phyloP scores from a whole-genome alignment of 2,797 vertebrate genomes.

The Pseudochirops cupreus region DNA sequence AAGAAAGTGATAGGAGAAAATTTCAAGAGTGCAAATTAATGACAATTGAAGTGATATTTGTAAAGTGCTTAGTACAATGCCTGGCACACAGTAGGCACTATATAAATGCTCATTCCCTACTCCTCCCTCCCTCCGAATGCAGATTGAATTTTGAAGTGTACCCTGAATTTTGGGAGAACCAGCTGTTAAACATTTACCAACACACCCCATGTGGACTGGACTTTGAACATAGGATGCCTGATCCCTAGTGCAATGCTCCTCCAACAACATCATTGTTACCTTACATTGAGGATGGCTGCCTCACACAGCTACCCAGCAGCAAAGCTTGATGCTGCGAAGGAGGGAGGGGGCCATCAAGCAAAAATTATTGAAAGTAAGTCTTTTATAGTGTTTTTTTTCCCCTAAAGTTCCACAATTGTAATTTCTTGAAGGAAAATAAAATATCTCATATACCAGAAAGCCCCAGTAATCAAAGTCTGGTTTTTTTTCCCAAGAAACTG shows the following conservation, averaged over 20 bases:
- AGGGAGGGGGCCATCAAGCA: not conserved
- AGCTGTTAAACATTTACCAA: not conserved
- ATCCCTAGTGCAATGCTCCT: not conserved
- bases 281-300: not conserved
- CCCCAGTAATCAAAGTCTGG: not conserved
- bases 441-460: not conserved
- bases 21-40: not conserved
- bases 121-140: not conserved
- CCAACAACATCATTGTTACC: not conserved
- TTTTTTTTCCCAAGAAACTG: constrained; percentile 45
- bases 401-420: not conserved
- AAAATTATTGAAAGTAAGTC: not conserved
- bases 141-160: not conserved
- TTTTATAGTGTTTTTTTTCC: constrained; percentile 4
- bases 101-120: not conserved
- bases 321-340: no score
- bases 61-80: not conserved
- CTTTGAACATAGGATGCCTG: not conserved
- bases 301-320: not conserved
- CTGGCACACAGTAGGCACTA: not conserved
- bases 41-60: not conserved
- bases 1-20: not conserved
- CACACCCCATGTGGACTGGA: not conserved
- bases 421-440: not conserved
- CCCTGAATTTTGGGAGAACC: not conserved